phyloP scores from a whole-genome alignment of 2,113 vertebrate species.

The Lepisosteus oculatus region DNA sequence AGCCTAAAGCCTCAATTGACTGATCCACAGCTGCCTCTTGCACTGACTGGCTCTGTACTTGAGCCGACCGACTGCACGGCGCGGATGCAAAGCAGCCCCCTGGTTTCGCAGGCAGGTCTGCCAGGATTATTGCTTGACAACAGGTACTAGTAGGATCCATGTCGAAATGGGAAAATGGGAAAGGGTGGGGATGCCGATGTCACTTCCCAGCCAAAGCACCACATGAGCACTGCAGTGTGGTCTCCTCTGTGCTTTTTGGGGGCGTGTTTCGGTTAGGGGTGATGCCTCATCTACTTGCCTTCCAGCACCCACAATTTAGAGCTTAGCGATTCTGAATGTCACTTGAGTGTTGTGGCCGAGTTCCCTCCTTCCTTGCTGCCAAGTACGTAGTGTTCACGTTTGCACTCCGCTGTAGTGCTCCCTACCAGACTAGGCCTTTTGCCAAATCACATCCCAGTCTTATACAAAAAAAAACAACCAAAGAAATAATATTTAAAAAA shows the following conservation, averaged over 20 bases:
- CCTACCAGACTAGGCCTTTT: conserved; percentile 15
- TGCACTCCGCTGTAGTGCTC: not conserved
- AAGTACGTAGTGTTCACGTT: not conserved
- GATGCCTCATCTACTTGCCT: not conserved
- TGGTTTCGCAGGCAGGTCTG: not conserved
- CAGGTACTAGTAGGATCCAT: not conserved
- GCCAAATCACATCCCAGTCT: conserved; percentile 23
- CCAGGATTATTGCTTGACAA: conserved; percentile 4
- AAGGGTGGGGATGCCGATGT: not conserved
- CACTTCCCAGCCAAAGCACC: not conserved
- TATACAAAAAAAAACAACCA: conserved; percentile 15
- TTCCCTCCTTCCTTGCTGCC: not conserved
- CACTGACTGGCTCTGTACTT: conserved; percentile 1
- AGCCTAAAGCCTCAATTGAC: conserved; percentile 1
- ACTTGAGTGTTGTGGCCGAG: not conserved
- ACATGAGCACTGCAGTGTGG: not conserved
- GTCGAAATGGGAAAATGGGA: not conserved
- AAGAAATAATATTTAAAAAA: conserved; percentile 23
- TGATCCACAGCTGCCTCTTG: not conserved
- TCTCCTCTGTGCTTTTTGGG: not conserved
- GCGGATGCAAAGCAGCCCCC: not conserved
- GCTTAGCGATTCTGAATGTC: not conserved
- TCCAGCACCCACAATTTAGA: not conserved
- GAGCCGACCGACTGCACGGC: not conserved
- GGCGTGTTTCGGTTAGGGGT: not conserved